A percentile compares a stretch with the other conserved stretches of the same genome.
Conservation (phyloP, 53 echinoderm and acorn worm genomes). For the Apostichopus leukothele region DNA sequence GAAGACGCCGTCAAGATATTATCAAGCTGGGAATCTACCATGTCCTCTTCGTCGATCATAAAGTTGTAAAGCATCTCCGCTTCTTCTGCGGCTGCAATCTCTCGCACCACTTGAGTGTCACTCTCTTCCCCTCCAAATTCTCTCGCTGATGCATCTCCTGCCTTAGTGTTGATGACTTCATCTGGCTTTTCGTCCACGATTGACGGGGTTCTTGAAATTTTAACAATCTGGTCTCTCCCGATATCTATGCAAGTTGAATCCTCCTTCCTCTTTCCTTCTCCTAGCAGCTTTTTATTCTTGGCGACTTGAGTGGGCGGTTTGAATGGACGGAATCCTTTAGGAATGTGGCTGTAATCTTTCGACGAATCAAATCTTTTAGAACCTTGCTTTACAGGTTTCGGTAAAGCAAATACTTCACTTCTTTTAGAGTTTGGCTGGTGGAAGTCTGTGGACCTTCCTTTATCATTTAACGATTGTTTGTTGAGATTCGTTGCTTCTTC, state of each 20-base stretch:
- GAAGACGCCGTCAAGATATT: conserved; percentile 17
- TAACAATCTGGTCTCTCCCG: too few species aligned
- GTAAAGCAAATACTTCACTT: neutral
- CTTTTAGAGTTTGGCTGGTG: neutral
- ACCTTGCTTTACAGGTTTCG: neutral
- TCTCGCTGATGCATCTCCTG: neutral
- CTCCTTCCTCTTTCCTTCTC: neutral
- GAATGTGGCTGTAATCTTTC: conserved; percentile 63
- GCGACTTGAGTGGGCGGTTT: conserved; percentile 59
- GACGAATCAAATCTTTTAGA: conserved; percentile 40
- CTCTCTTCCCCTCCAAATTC: conserved; percentile 52
- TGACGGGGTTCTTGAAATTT: too few species aligned
- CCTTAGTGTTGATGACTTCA: too few species aligned
- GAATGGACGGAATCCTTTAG: conserved; percentile 89
- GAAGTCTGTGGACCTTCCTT: neutral
- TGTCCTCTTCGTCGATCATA: conserved; percentile 81
- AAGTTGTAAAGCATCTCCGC: conserved; percentile 85
- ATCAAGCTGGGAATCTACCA: conserved; percentile 39
- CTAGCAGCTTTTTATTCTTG: neutral
- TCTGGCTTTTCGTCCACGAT: too few species aligned
- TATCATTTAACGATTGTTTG: neutral
- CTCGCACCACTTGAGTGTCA: conserved; percentile 72
- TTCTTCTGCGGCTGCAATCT: conserved; percentile 91
- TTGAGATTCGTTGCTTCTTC: too few species aligned
- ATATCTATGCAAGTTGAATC: too few species aligned